Evolutionary conservation across 64 coral and sea anemone genomes (phyloP).

Genomic region (Anthopleura sola): DNA sequence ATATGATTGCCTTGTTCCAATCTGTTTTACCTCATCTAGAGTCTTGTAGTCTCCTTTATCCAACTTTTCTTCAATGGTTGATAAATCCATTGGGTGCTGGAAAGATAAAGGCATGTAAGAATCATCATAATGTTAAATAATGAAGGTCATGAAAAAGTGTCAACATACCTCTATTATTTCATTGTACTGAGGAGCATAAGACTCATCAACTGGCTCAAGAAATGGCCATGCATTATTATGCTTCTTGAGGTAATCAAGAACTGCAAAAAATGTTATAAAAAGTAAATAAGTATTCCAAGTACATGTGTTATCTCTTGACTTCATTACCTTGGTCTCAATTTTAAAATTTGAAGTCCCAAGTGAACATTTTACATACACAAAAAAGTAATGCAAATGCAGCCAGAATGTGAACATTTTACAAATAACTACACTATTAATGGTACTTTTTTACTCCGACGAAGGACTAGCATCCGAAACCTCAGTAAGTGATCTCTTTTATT

Average conservation of each 20-base stretch:
- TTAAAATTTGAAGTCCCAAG: background rate
- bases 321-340: too few relatives aligned
- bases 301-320: too few relatives aligned
- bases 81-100: conserved; percentile 93
- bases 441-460: too few relatives aligned
- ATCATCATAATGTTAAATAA: background rate
- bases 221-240: conserved; percentile 96
- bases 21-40: conserved; percentile 60
- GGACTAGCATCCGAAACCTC: too few relatives aligned
- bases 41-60: conserved; percentile 81
- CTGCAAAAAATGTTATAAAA: conserved; percentile 23
- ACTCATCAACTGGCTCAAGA: conserved; percentile 94
- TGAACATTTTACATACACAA: too few relatives aligned
- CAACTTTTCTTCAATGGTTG: conserved; percentile 91
- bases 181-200: conserved; percentile 92
- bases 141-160: too few relatives aligned
- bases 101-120: conserved; percentile 12
- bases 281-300: too few relatives aligned
- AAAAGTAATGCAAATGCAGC: too few relatives aligned
- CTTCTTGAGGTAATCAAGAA: conserved; percentile 86
- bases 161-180: conserved; percentile 86
- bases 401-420: too few relatives aligned
- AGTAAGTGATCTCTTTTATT: too few relatives aligned
- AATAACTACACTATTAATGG: too few relatives aligned
- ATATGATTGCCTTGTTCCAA: too few relatives aligned